Evolutionary conservation across 2,888 invertebrate species (phyloP).

Genomic region (Luffia ferchaultella): DNA sequence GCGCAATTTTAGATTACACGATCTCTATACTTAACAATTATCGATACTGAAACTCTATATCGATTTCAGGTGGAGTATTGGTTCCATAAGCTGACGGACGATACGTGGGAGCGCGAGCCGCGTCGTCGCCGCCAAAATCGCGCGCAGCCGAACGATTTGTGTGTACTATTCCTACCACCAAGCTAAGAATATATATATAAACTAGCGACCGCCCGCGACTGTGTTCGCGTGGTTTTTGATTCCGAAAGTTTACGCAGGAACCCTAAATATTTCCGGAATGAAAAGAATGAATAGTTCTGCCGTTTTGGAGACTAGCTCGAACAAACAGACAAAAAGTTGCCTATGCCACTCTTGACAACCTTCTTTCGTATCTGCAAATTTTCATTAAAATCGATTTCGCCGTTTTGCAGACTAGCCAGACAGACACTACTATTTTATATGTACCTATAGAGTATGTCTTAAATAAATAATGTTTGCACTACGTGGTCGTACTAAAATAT

Average conservation of each 20-base stretch:
- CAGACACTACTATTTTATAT: too few relatives aligned
- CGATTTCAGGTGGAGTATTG: constrained; percentile 47
- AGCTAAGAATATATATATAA: neutral
- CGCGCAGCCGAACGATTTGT: constrained; percentile 45
- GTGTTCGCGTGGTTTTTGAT: neutral
- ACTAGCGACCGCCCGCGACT: neutral
- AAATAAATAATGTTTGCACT: too few relatives aligned
- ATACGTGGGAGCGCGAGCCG: constrained; percentile 36
- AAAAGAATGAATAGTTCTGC: too few relatives aligned
- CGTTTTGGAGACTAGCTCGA: too few relatives aligned
- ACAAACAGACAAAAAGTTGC: too few relatives aligned
- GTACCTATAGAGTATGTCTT: too few relatives aligned
- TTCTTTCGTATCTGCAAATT: neutral
- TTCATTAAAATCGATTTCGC: neutral
- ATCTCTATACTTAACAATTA: too few relatives aligned
- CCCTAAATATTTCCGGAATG: too few relatives aligned
- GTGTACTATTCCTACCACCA: constrained; percentile 25
- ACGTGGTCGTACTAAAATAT: too few relatives aligned
- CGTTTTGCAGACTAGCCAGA: too few relatives aligned
- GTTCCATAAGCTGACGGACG: constrained; percentile 53
- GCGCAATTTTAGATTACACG: too few relatives aligned
- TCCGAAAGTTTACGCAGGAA: too few relatives aligned
- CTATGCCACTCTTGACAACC: neutral
- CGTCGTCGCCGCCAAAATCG: constrained; percentile 48
- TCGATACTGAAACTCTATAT: neutral